Evolutionary conservation across 2,888 invertebrate genomes (phyloP).

Genomic region (Nephrotoma appendiculata): DNA sequence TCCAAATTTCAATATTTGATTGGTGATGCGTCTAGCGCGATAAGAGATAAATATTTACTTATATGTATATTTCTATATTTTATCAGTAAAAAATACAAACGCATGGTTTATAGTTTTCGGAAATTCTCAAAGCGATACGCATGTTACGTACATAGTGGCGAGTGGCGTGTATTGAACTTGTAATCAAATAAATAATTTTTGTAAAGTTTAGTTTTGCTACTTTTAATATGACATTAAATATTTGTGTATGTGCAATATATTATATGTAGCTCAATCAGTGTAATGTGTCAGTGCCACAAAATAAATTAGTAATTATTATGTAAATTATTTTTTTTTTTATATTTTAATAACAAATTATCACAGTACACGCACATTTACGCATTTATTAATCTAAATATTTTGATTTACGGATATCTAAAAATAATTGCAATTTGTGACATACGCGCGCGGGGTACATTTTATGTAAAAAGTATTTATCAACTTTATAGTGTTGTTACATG

Average conservation of each 20-base stretch:
- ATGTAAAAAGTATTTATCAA: background rate
- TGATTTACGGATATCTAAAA: background rate
- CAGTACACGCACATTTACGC: background rate
- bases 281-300: background rate
- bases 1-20: background rate
- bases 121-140: background rate
- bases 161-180: background rate
- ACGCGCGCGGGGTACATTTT: background rate
- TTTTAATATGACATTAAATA: background rate
- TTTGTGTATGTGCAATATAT: background rate
- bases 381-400: background rate
- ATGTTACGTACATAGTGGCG: background rate
- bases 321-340: background rate
- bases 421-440: background rate
- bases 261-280: background rate
- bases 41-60: background rate
- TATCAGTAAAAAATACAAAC: background rate
- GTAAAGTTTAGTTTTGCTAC: background rate
- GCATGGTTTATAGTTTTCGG: background rate
- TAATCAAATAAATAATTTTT: background rate
- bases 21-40: background rate
- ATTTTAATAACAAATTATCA: background rate
- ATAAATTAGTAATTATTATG: background rate
- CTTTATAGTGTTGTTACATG: background rate
- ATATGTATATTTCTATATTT: background rate